Base-by-base conservation (phyloP, 1,140 invertebrate species). In the Asobara japonica region DNA sequence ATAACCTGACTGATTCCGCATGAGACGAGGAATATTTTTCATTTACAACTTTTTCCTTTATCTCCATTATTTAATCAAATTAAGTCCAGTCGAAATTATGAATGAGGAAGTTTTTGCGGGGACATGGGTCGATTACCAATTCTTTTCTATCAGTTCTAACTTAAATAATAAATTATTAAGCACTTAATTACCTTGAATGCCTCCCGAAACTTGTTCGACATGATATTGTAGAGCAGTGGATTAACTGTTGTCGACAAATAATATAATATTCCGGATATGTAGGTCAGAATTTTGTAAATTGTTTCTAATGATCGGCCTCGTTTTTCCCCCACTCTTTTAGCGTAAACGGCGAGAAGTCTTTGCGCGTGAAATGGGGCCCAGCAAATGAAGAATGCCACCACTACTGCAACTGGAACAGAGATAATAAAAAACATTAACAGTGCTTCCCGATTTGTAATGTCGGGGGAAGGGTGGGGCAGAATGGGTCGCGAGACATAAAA, bases 321-420 rank as follows among this genome's bases (percentile, higher is more conserved):
- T 30, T 78, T 75, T 73, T 87, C 78, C 72, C 87, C 84, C 7
- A 78, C 78, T 0, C 76, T 87, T 20, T 82, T 25, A 4, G 90
- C 91, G 71, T 94, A 94, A 6, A 94, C 91, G 0, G 93, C 93
- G 22, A 94, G 88, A 5, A 96, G 84, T 8, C 95, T 88, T 80
- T 98, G 97, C 0, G 94, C 92, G 81, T 98, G 96, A 84, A 97
- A 98, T 2, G 97, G 96, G 0, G 95, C 95, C 95, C 96, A 98
- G 86, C 96, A 98, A 13, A 97, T 89, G 86, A 98, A 97, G 85
- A 98, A 98, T 0, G 95, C 94, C 1, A 96, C 92, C 0, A 97
- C 96, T 1, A 98, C 97, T 31, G 95, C 96, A 79, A 97, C 96
- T 98, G 90, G n/a, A n/a, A n/a, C n/a, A n/a, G n/a, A n/a, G n/a